Evolutionary conservation across 2,113 vertebrate species (phyloP).

Genomic region (Malurus alboscapulatus): DNA sequence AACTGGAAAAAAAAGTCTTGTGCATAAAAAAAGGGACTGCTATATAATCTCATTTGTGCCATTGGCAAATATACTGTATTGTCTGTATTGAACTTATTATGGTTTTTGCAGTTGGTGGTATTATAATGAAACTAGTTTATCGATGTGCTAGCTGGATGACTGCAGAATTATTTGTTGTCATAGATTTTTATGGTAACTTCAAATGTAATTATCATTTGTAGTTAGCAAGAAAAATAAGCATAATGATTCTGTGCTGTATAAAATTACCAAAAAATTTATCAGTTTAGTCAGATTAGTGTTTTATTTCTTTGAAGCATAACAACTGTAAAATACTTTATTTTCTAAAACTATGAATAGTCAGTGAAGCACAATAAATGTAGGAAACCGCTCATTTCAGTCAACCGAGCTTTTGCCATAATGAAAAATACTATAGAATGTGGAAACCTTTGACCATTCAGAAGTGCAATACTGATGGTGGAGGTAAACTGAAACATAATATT

Average conservation of each 20-base stretch:
- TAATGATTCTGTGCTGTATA: conserved; percentile 25
- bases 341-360: conserved; percentile 2
- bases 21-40: background rate
- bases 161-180: conserved; percentile 45
- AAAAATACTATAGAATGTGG: background rate
- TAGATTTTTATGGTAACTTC: conserved; percentile 48
- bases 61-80: conserved; percentile 30
- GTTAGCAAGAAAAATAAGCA: conserved; percentile 49
- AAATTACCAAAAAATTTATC: background rate
- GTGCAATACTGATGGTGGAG: background rate
- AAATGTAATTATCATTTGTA: conserved; percentile 51
- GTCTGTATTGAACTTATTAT: conserved; percentile 42
- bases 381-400: conserved; percentile 2
- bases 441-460: background rate
- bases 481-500: background rate
- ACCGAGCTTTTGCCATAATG: background rate
- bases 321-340: conserved; percentile 15
- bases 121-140: conserved; percentile 50
- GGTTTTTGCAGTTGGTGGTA: conserved; percentile 40
- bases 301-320: conserved; percentile 3
- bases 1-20: background rate
- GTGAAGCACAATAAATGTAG: background rate
- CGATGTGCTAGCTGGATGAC: background rate
- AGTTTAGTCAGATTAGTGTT: conserved; percentile 27
- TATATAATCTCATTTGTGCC: conserved; percentile 39